Evolutionary conservation across 35 echinoderm and acorn worm species (phyloP).

Genomic region (Apostichopus parvimensis): DNA sequence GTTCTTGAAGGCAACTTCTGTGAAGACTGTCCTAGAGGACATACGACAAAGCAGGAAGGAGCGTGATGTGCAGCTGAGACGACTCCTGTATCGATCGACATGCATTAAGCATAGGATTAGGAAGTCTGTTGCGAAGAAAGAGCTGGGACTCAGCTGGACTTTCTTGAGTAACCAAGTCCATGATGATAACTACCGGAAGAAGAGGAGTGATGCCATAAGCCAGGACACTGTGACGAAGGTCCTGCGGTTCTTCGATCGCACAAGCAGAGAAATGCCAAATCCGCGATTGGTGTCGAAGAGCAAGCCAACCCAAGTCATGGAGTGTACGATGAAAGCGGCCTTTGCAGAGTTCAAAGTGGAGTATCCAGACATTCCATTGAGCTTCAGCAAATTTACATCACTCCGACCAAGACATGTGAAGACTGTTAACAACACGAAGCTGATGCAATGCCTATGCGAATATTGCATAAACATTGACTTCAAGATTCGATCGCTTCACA

Average conservation of each 20-base stretch:
- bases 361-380: conserved; percentile 30
- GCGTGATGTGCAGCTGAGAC: conserved; percentile 12
- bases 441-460: conserved; percentile 7
- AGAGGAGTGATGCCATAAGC: conserved; percentile 18
- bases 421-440: conserved; percentile 8
- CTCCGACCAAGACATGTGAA: conserved; percentile 41
- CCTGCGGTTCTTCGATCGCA: conserved; percentile 12
- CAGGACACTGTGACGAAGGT: conserved; percentile 17
- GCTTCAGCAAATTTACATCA: conserved; percentile 15
- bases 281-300: conserved; percentile 27
- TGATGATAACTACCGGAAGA: conserved; percentile 2
- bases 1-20: no score
- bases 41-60: background rate
- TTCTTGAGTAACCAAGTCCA: no score
- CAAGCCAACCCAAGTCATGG: conserved; percentile 42
- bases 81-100: background rate
- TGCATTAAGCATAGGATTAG: background rate
- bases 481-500: no score
- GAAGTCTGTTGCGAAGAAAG: background rate
- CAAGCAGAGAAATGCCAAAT: no score
- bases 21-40: background rate
- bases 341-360: conserved; percentile 32
- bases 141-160: no score
- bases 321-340: conserved; percentile 16
- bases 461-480: no score